Conservation (phyloP, 2,113 vertebrate genomes). For the Hystrix cristata region DNA sequence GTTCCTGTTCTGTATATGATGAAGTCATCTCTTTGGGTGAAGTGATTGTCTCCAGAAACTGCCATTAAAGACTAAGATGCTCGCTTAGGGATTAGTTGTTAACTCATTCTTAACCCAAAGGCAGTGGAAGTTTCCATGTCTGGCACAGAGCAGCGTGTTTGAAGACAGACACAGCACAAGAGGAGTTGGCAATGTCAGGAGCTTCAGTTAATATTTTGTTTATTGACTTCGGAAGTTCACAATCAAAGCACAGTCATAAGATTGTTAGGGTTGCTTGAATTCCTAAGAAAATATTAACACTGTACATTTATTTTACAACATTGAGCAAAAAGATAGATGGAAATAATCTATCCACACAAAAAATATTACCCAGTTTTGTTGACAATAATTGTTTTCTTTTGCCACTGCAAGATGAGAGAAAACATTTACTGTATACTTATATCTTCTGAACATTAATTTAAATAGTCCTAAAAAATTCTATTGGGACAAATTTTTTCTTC, state of each 20-base stretch:
- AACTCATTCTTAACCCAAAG: neutral
- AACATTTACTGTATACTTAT: neutral
- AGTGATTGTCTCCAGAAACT: neutral
- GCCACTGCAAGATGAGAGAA: neutral
- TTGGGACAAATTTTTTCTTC: constrained; percentile 7
- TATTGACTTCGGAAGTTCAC: neutral
- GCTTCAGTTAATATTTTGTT: neutral
- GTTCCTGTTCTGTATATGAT: neutral
- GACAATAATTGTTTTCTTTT: constrained; percentile 24
- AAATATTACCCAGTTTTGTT: constrained; percentile 1
- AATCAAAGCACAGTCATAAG: neutral
- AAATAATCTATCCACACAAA: neutral
- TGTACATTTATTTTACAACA: neutral
- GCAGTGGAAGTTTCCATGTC: neutral
- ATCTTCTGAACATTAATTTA: constrained; percentile 44
- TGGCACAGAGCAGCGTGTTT: neutral
- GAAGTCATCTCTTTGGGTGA: constrained; percentile 4
- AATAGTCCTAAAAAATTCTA: neutral
- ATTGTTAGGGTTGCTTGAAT: neutral
- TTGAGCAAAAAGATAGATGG: constrained; percentile 51
- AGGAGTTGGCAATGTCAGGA: neutral
- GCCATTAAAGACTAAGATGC: neutral
- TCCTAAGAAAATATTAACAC: neutral
- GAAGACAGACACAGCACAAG: neutral
- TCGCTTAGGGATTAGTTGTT: neutral